Conservation (phyloP, 2,113 vertebrate species). For the Prietella phreatophila region DNA sequence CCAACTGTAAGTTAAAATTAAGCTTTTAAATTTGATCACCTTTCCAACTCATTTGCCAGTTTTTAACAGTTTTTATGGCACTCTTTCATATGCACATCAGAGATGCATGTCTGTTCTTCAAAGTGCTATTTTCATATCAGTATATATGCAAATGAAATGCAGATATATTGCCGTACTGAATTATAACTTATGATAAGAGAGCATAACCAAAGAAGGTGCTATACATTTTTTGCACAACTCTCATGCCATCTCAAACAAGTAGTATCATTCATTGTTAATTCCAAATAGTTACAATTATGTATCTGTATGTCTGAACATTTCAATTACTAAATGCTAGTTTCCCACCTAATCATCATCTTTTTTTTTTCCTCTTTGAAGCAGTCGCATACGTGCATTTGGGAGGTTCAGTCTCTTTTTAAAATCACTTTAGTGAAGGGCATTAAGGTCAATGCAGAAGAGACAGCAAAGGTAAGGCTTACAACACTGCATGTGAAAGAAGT, state of each 20-base stretch:
- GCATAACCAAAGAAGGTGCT: neutral
- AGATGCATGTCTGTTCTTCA: neutral
- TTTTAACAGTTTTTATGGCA: neutral
- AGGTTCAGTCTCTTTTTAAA: conserved; percentile 81
- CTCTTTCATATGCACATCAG: neutral
- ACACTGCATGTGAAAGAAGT: neutral
- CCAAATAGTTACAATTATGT: conserved; percentile 14
- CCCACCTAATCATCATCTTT: neutral
- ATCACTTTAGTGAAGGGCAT: conserved; percentile 85
- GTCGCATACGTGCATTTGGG: conserved; percentile 83
- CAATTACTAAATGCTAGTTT: neutral
- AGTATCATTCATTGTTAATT: neutral
- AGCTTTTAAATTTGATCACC: neutral
- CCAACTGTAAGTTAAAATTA: conserved; percentile 70
- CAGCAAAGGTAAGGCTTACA: conserved; percentile 81
- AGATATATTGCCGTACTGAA: neutral
- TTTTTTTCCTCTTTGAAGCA: conserved; percentile 61
- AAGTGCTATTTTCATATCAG: neutral
- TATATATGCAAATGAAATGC: neutral
- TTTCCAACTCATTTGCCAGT: neutral
- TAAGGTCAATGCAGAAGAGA: conserved; percentile 95
- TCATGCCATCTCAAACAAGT: neutral
- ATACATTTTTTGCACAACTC: neutral
- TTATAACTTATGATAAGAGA: neutral
- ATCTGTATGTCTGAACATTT: conserved; percentile 21